phyloP scores from a whole-genome alignment of 2,888 invertebrate species.

The Invenusta paracnida region DNA sequence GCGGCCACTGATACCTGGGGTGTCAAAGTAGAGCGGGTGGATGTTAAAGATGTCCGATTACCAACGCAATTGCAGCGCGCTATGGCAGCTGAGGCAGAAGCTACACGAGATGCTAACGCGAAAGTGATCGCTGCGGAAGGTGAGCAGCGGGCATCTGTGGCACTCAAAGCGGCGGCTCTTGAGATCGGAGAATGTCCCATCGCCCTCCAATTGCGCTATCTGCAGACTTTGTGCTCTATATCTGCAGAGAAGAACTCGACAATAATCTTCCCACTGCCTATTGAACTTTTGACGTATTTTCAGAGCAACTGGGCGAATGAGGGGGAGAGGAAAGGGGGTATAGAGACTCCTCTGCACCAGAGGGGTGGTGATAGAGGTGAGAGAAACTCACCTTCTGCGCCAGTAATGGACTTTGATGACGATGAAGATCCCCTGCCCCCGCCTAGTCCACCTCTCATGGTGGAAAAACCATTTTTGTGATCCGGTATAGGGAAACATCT shows the following conservation, averaged over 20 bases:
- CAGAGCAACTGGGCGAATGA: neutral
- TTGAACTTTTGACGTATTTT: conserved; percentile 65
- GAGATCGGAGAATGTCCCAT: conserved; percentile 78
- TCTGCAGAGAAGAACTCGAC: conserved; percentile 95
- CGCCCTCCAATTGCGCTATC: conserved; percentile 70
- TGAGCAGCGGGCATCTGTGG: conserved; percentile 69
- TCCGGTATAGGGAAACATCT: too few species aligned
- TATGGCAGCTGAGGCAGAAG: conserved; percentile 55
- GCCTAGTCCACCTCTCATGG: neutral
- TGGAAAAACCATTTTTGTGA: neutral
- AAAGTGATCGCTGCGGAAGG: conserved; percentile 57
- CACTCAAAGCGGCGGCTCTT: conserved; percentile 78
- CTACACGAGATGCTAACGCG: conserved; percentile 52
- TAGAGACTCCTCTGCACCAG: too few species aligned
- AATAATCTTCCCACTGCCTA: conserved; percentile 84
- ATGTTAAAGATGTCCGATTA: conserved; percentile 66
- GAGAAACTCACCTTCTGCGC: too few species aligned
- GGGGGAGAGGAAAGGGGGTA: too few species aligned
- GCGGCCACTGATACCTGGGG: conserved; percentile 46
- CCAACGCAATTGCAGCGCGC: conserved; percentile 53
- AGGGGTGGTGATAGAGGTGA: too few species aligned
- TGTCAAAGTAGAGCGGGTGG: conserved; percentile 80
- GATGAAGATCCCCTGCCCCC: neutral
- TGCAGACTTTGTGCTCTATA: conserved; percentile 88
- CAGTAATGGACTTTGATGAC: too few species aligned